A percentile compares a stretch with the other conserved stretches of the same genome.
Conservation (phyloP, 2,113 vertebrate species). For the Petaurus breviceps region DNA sequence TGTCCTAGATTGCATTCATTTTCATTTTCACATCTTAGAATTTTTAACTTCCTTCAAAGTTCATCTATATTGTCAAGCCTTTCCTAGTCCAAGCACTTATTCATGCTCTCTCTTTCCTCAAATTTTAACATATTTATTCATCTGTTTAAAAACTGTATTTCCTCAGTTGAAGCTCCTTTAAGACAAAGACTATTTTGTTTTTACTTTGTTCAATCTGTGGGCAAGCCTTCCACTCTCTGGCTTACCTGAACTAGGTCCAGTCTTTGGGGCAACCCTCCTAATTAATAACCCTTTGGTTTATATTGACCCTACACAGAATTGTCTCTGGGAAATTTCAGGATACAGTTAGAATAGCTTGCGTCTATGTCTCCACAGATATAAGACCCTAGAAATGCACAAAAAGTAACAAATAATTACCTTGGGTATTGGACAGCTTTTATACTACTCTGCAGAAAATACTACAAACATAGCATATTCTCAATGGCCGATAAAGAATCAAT, state of each 20-base stretch:
- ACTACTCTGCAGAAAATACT: background rate
- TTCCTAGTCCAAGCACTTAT: background rate
- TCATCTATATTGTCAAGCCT: background rate
- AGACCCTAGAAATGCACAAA: background rate
- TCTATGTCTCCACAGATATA: background rate
- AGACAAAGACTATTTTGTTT: background rate
- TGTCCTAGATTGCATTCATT: background rate
- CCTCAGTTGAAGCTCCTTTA: background rate
- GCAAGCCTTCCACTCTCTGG: background rate
- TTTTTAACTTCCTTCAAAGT: background rate
- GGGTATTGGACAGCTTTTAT: background rate
- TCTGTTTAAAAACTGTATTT: background rate
- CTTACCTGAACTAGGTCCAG: background rate
- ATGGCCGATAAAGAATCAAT: background rate
- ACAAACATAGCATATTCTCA: background rate
- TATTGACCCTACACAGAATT: background rate
- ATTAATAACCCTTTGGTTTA: background rate
- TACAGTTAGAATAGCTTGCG: background rate
- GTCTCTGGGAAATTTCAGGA: background rate
- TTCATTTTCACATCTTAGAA: background rate
- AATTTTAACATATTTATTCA: background rate
- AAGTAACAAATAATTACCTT: background rate
- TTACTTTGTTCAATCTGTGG: background rate
- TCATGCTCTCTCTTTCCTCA: background rate
- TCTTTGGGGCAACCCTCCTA: background rate